A percentile compares a stretch with the other conserved stretches of the same genome.
Conservation (phyloP, 2,113 vertebrate species). For the Pithys albifrons region DNA sequence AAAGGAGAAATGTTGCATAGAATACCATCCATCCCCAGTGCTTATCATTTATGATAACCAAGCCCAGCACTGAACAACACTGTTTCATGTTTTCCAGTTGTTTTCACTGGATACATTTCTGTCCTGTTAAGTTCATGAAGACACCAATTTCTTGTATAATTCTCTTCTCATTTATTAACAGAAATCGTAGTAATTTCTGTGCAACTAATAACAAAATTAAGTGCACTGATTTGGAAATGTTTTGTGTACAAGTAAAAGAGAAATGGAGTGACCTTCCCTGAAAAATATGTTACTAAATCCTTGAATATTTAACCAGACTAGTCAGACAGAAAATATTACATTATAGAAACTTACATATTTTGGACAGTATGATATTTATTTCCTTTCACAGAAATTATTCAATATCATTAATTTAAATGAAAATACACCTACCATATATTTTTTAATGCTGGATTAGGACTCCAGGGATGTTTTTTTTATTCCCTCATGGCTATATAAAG, state of each 20-base stretch:
- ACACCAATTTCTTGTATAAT: not conserved
- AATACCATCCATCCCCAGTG: too few relatives aligned
- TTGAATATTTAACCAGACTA: not conserved
- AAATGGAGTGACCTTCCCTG: not conserved
- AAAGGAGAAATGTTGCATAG: not conserved
- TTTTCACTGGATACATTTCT: not conserved
- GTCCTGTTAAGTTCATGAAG: not conserved
- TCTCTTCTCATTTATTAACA: not conserved
- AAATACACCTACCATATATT: not conserved
- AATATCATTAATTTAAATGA: not conserved
- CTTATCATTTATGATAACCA: not conserved
- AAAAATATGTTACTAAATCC: not conserved
- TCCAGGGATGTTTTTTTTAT: conserved; percentile 35
- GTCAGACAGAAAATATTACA: not conserved
- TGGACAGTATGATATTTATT: not conserved
- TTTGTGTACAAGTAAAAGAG: not conserved
- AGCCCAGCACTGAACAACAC: not conserved
- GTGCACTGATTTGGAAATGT: not conserved
- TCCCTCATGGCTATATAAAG: conserved; percentile 2
- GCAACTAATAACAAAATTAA: not conserved
- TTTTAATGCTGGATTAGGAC: conserved; percentile 48
- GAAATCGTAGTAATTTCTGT: not conserved
- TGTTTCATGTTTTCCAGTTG: not conserved
- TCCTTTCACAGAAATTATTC: not conserved
- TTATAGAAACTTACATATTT: not conserved